Evolutionary conservation across 2,888 invertebrate genomes (phyloP), one percentile per base, ranked within the genome.

Genomic region (Pterostichus madidus): DNA sequence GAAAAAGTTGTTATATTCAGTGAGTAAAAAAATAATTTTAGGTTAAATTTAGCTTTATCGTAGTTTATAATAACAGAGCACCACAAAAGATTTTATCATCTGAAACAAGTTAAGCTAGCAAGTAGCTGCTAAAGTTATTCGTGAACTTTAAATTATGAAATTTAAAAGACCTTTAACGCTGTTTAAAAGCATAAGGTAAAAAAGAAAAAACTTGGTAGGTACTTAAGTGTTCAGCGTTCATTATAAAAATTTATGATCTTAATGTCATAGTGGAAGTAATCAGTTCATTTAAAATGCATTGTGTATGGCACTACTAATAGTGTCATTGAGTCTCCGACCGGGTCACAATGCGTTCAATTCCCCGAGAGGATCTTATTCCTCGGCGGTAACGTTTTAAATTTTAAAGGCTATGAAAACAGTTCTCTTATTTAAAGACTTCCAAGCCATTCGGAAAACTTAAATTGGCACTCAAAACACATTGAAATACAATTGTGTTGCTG

Each of bases 241-340:
- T 82, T 82, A 82, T 17, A 35, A 15, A 56, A 82, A 73, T 83
- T 77, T 77, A 83, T 68, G 35, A 77, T 24, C 59, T 82, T 61
- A 82, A 82, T 61, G 76, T 59, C 64, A 68, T 64, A 24, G 11
- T 52, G 61, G 64, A 76, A 35, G 68, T 77, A 83, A 83, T 83
- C 76, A 83, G 83, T 52, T 83, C 83, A 77, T 83, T 83, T 83
- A 52, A 77, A 83, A 83, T 83, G 83, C 83, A 83, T 83, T 83
- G 83, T 83, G 81, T 81, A 81, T 81, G 81, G 17, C 61, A 56
- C 75, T 81, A 75, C 75, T 81, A 81, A 75, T 75, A 81, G 46
- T 61, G 39, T 56, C 46, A 73, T 80, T 80, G 59, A 35, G 73
- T 59, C 39, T 73, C 17, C 39, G 31, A 17, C 46, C 17, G 5